Evolutionary conservation across 2,888 invertebrate species (phyloP).

Genomic region (Axea sp.): DNA sequence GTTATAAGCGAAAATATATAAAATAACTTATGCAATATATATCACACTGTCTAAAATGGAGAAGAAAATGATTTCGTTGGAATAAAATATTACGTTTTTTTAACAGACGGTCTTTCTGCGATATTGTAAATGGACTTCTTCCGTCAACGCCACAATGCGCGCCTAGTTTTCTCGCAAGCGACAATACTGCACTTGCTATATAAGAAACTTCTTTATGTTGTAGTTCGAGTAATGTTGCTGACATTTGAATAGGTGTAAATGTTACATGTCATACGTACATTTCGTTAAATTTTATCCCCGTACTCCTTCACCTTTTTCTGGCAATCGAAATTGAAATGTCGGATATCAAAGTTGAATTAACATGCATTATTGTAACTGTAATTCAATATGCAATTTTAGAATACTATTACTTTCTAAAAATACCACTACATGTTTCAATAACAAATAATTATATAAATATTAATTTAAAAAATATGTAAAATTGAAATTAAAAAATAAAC

Average conservation of each 20-base stretch:
- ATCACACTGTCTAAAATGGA: slow-evolving; percentile 3
- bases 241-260: slow-evolving; percentile 30
- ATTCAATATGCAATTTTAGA: too few relatives aligned
- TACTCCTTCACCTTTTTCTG: too few relatives aligned
- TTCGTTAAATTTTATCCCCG: slow-evolving; percentile 17
- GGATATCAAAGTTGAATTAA: too few relatives aligned
- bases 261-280: slow-evolving; percentile 15
- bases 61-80: slow-evolving; percentile 20
- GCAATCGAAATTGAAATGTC: slow-evolving; percentile 15
- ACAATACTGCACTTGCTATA: slow-evolving; percentile 17
- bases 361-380: too few relatives aligned
- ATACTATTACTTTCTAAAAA: too few relatives aligned
- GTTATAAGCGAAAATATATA: neutral
- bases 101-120: slow-evolving; percentile 15
- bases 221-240: slow-evolving; percentile 12
- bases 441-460: too few relatives aligned
- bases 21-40: slow-evolving; percentile 4
- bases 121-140: slow-evolving; percentile 28
- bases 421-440: too few relatives aligned
- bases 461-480: too few relatives aligned
- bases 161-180: slow-evolving; percentile 31
- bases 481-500: too few relatives aligned
- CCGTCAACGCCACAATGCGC: slow-evolving; percentile 30
- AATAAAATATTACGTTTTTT: slow-evolving; percentile 27
- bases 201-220: slow-evolving; percentile 24